Base-by-base conservation (phyloP, 2,113 vertebrate species). In the Paralichthys olivaceus region DNA sequence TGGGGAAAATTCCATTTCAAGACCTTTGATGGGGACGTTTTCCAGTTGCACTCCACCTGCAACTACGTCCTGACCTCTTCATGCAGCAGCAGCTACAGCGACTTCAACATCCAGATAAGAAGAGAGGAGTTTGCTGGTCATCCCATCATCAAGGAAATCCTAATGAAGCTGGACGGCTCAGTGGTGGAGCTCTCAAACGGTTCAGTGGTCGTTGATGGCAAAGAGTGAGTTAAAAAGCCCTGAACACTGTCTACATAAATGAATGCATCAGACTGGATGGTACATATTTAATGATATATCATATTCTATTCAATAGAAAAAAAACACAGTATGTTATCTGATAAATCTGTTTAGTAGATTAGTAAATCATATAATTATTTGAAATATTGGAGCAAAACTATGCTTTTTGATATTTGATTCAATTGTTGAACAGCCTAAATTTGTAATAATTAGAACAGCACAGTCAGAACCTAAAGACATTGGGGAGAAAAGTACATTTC, bases 1-100 rank as follows among this genome's bases (percentile, higher is more conserved):
- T 98, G 96, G 97, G 96, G 97, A 0, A 93, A 96, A 86, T 96
- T 92, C 86, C 96, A 97, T 90, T 97, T 93, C 89, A 98, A 96
- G 91, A 97, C 94, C 47, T 98, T 96, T 22, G 96, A 98, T 0
- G 96, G 97, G 0, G 92, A 95, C 22, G 22, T 96, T 65, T 98
- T 95, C 89, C 94, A 91, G 75, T 94, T 96, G 69, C 94, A 93
- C 0, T 96, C 97, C 8, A 70, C 85, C 80, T 98, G 97, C 87
- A 96, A 96, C 90, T 96, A 96, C 12, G 61, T 97, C 77, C 90
- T 96, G 77, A 80, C 94, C 0, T 92, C 95, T 0, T 90, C 95
- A 67, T 97, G 96, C 53, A 91, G 92, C 1, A 84, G 88, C 19
- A 43, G 71, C 72, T 96, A 95, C 0, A 94, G 95, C 75, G 96